Evolutionary conservation across 2,797 vertebrate species (phyloP).

Genomic region (Silurus lanzhouensis): DNA sequence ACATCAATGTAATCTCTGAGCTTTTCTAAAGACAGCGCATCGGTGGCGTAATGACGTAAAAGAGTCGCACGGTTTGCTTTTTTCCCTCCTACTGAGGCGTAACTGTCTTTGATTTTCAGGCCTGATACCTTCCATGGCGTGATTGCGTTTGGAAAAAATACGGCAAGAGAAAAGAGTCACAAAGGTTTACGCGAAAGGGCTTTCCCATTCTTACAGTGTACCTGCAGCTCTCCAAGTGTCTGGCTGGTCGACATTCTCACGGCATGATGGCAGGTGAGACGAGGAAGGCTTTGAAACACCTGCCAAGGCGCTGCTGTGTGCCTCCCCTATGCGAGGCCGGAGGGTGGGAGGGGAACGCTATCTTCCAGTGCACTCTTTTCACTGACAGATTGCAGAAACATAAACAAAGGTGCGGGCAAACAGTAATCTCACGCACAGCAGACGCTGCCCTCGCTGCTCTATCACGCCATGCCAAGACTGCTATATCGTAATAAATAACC

Average conservation of each 20-base stretch:
- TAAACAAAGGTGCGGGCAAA: slow-evolving; percentile 57
- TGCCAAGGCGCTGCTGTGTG: slow-evolving; percentile 51
- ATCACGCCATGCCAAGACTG: neutral
- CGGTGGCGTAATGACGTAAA: slow-evolving; percentile 33
- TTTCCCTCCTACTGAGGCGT: slow-evolving; percentile 26
- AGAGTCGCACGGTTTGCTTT: slow-evolving; percentile 13
- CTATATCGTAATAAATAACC: neutral
- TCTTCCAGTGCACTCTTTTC: slow-evolving; percentile 52
- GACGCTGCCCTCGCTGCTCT: neutral
- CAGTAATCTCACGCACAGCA: slow-evolving; percentile 60
- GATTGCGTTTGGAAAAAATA: slow-evolving; percentile 35
- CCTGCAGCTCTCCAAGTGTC: slow-evolving; percentile 41
- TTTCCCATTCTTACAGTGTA: slow-evolving; percentile 48
- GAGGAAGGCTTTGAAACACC: slow-evolving; percentile 57
- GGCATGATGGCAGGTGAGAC: slow-evolving; percentile 56
- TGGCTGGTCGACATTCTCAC: slow-evolving; percentile 49
- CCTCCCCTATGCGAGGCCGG: slow-evolving; percentile 39
- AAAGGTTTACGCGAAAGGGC: slow-evolving; percentile 37
- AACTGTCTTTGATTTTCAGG: slow-evolving; percentile 28
- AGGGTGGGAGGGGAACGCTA: slow-evolving; percentile 40
- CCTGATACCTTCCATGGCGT: slow-evolving; percentile 7
- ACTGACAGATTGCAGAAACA: slow-evolving; percentile 59
- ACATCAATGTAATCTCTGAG: slow-evolving; percentile 23
- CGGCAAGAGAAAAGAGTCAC: slow-evolving; percentile 23
- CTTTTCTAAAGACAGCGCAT: slow-evolving; percentile 16